A percentile compares a stretch with the other conserved stretches of the same genome.
These are phyloP conservation scores for Ormyrus pomaceus DNA, from an alignment of 2,888 invertebrate species.

Conservation along the genomic window DNA sequence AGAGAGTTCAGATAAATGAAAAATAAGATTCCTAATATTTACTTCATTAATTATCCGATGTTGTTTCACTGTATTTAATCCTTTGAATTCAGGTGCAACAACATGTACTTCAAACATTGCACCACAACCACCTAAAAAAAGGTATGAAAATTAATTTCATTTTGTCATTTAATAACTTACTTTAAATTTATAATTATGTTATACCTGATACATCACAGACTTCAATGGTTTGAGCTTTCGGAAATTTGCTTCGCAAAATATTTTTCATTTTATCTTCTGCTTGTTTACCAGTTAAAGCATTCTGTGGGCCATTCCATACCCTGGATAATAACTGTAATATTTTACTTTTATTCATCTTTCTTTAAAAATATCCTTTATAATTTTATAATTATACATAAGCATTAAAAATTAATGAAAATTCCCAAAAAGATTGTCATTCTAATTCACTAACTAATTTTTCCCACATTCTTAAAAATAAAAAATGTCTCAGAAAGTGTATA, in stretches of 20 bases:
- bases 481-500: not conserved
- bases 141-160: not conserved
- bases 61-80: slow-evolving; percentile 84
- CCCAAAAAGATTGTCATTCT: too few relatives aligned
- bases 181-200: not conserved
- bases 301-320: slow-evolving; percentile 72
- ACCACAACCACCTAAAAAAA: slow-evolving; percentile 83
- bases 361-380: slow-evolving; percentile 5
- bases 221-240: slow-evolving; percentile 80
- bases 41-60: slow-evolving; percentile 84
- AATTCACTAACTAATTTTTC: slow-evolving; percentile 6
- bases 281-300: slow-evolving; percentile 68
- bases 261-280: slow-evolving; percentile 74
- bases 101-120: slow-evolving; percentile 87
- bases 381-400: not conserved
- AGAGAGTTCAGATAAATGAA: not conserved
- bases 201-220: slow-evolving; percentile 83
- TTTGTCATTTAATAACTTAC: slow-evolving; percentile 39
- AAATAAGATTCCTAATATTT: slow-evolving; percentile 51
- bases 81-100: slow-evolving; percentile 83
- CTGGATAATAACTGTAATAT: slow-evolving; percentile 73
- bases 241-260: slow-evolving; percentile 77
- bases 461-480: not conserved
- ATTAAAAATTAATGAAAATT: slow-evolving; percentile 13
- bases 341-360: slow-evolving; percentile 67